These are phyloP conservation scores for Phylloscopus whistleri DNA, from an alignment of 2,113 vertebrate genomes.

Conservation along the genomic window DNA sequence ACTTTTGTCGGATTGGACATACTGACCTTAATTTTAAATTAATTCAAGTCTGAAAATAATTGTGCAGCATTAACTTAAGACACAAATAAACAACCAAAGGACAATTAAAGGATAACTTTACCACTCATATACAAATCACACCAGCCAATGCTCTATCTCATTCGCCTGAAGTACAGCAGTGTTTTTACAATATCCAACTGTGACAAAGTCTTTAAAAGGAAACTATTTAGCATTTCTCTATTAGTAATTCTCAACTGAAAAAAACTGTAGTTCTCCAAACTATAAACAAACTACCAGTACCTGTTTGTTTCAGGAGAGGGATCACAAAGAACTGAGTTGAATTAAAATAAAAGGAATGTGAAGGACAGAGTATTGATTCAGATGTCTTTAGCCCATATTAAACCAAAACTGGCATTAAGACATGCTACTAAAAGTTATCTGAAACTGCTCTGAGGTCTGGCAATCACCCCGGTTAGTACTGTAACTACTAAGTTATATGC, in stretches of 20 bases:
- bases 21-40: not conserved
- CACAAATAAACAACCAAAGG: not conserved
- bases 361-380: not conserved
- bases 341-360: slow-evolving; percentile 18
- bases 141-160: not conserved
- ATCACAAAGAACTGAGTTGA: not conserved
- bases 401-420: not conserved
- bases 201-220: not conserved
- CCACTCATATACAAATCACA: not conserved
- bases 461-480: not conserved
- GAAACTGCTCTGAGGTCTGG: not conserved
- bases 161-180: not conserved
- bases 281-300: not conserved
- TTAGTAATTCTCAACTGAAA: not conserved
- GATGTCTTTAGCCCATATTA: not conserved
- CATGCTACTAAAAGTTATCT: not conserved
- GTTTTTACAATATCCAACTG: not conserved
- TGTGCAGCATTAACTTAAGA: not conserved
- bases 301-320: not conserved
- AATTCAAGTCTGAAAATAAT: slow-evolving; percentile 7
- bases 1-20: not conserved
- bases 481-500: not conserved
- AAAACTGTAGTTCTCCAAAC: not conserved
- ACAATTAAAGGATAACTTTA: not conserved
- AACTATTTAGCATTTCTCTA: not conserved